phyloP scores from a whole-genome alignment of 2,888 invertebrate genomes.

The Leptothorax acervorum region DNA sequence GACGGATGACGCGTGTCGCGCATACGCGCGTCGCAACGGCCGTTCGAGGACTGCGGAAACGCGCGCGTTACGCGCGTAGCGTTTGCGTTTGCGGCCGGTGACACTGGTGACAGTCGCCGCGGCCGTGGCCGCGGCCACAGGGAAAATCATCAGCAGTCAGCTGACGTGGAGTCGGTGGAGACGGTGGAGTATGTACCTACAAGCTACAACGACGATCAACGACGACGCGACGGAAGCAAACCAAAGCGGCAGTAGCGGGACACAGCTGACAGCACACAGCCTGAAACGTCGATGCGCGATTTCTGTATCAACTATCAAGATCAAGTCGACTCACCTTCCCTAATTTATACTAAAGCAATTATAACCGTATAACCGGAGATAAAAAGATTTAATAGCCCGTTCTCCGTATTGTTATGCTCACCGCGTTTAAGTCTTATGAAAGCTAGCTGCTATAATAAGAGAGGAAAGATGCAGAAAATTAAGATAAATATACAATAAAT shows the following conservation, averaged over 20 bases:
- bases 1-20: slow-evolving; percentile 17
- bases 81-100: slow-evolving; percentile 1
- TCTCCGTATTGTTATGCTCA: neutral
- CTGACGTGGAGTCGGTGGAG: slow-evolving; percentile 1
- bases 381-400: neutral
- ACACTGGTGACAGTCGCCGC: neutral
- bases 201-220: no score
- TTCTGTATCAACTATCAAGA: neutral
- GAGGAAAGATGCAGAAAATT: neutral
- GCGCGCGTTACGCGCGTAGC: slow-evolving; percentile 8
- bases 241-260: no score
- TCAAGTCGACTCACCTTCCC: slow-evolving; percentile 17
- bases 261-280: neutral
- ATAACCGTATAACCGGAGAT: neutral
- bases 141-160: slow-evolving; percentile 16
- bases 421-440: neutral
- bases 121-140: neutral
- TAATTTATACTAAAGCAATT: neutral
- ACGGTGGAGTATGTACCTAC: neutral
- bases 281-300: neutral
- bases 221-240: no score
- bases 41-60: slow-evolving; percentile 58
- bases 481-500: no score
- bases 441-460: no score
- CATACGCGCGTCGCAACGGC: slow-evolving; percentile 74